Conservation (phyloP, 2,113 vertebrate species). For the Sinocyclocheilus grahami region DNA sequence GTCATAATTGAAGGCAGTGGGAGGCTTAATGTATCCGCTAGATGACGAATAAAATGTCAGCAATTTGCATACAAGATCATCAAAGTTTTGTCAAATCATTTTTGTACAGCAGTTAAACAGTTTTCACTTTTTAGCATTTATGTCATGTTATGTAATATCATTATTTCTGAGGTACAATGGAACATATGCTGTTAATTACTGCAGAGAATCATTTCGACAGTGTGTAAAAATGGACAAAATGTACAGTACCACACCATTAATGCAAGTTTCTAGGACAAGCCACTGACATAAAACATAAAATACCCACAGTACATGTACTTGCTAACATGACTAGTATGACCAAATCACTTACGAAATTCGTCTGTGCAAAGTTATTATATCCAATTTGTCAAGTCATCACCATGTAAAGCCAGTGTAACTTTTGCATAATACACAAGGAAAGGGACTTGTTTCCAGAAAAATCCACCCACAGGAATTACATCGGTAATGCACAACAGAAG, state of each 20-base stretch:
- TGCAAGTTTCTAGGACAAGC: background rate
- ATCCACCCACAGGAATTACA: constrained; percentile 3
- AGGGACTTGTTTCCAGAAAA: background rate
- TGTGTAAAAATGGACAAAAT: background rate
- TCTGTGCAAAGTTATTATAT: background rate
- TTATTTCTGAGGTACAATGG: background rate
- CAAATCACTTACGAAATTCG: background rate
- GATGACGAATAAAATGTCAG: background rate
- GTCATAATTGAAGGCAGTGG: constrained; percentile 23
- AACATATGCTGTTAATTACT: background rate
- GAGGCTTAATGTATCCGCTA: background rate
- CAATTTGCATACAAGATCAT: constrained; percentile 18
- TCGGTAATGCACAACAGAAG: background rate
- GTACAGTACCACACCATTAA: background rate
- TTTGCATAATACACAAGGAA: constrained; percentile 1
- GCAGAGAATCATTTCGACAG: background rate
- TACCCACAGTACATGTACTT: background rate
- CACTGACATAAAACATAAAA: background rate
- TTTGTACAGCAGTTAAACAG: background rate
- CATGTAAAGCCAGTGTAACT: background rate
- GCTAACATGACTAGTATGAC: constrained; percentile 9
- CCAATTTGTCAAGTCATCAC: background rate
- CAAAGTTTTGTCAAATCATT: background rate
- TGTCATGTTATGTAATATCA: background rate
- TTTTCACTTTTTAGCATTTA: background rate